Conservation (phyloP, 2,888 invertebrate species). For the Ectemnius cavifrons region DNA sequence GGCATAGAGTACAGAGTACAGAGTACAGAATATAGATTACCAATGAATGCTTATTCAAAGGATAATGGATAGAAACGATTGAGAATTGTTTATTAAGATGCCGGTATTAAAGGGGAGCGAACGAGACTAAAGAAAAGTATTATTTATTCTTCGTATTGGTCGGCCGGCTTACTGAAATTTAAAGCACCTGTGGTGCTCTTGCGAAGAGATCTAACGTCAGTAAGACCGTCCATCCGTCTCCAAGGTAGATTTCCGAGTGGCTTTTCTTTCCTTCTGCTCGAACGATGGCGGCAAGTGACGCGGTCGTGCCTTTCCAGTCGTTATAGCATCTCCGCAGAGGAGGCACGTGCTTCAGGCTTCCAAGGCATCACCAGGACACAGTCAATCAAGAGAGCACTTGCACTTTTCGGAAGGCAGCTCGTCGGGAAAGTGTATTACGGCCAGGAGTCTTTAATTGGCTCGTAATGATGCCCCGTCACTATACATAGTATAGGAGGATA, state of each 20-base stretch:
- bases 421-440: too few relatives aligned
- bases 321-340: not conserved
- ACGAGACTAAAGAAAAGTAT: not conserved
- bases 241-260: not conserved
- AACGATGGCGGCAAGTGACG: not conserved
- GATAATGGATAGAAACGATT: not conserved
- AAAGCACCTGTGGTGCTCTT: conserved; percentile 39
- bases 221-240: not conserved
- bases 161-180: conserved; percentile 54
- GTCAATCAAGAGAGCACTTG: conserved; percentile 21
- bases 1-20: too few relatives aligned
- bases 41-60: not conserved
- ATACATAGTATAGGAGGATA: conserved; percentile 20
- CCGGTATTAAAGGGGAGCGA: not conserved
- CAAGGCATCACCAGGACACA: conserved; percentile 3
- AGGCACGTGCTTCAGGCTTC: conserved; percentile 11
- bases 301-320: not conserved
- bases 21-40: too few relatives aligned
- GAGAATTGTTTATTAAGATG: not conserved
- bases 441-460: not conserved
- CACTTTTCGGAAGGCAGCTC: conserved; percentile 11
- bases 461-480: not conserved
- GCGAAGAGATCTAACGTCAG: not conserved
- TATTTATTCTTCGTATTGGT: conserved; percentile 64
- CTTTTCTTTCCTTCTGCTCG: not conserved